Percentiles rank a stretch among this genome's conserved stretches.
Conservation (phyloP, 2,797 vertebrate species). For the Pantherophis vulpinus region DNA sequence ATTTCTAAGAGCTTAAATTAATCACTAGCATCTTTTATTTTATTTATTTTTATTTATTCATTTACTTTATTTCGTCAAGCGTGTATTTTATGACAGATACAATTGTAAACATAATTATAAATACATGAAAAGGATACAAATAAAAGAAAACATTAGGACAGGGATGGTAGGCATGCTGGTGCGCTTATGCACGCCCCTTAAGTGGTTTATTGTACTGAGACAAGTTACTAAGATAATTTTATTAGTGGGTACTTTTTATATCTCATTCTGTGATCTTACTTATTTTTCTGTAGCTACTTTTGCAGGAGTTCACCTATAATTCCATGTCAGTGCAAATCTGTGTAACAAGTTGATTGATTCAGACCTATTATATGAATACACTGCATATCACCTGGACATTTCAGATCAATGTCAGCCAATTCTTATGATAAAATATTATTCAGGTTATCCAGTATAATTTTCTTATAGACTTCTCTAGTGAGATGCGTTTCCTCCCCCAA, state of each 20-base stretch:
- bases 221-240: not conserved
- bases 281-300: not conserved
- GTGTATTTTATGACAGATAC: too few relatives aligned
- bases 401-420: not conserved
- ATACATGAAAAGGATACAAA: too few relatives aligned
- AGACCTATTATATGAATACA: not conserved
- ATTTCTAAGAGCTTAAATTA: not conserved
- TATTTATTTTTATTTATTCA: too few relatives aligned
- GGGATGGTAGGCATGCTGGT: too few relatives aligned
- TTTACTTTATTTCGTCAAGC: too few relatives aligned
- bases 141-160: too few relatives aligned
- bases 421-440: not conserved
- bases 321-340: not conserved
- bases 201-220: not conserved
- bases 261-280: not conserved
- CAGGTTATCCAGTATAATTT: constrained; percentile 1
- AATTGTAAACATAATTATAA: too few relatives aligned
- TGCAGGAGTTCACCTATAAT: not conserved
- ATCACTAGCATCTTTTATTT: not conserved
- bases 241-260: not conserved
- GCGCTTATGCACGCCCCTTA: not conserved
- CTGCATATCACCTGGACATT: not conserved
- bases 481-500: not conserved
- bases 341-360: not conserved
- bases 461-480: not conserved